Percentiles rank a stretch among this genome's conserved stretches.
These are phyloP conservation scores for Myrmecobius fasciatus DNA, from an alignment of 2,113 vertebrate genomes.

Conservation along the genomic window DNA sequence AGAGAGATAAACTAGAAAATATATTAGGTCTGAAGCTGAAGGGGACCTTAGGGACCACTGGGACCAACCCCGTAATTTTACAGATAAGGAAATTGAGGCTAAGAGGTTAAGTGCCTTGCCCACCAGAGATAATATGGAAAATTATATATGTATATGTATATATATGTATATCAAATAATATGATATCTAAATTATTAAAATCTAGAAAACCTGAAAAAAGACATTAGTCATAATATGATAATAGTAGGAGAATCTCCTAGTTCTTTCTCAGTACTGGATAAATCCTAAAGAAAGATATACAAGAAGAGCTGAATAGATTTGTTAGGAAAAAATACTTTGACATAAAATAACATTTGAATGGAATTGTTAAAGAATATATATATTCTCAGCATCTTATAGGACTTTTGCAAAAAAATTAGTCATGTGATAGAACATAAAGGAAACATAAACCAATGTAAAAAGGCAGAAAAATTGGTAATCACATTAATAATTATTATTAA, in stretches of 20 bases:
- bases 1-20: neutral
- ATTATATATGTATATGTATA: no score
- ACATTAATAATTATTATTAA: neutral
- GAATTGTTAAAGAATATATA: neutral
- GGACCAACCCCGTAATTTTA: no score
- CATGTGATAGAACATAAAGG: neutral
- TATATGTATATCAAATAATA: no score
- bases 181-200: neutral
- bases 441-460: neutral
- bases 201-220: neutral
- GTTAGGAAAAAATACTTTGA: neutral
- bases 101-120: no score
- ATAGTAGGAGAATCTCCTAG: neutral
- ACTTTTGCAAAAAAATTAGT: neutral
- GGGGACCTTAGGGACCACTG: no score
- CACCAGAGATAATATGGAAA: no score
- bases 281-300: neutral
- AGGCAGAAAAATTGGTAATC: neutral
- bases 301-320: neutral
- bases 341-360: neutral
- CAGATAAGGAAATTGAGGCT: no score
- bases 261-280: neutral
- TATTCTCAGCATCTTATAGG: neutral
- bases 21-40: neutral
- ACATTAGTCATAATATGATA: no score